These are phyloP conservation scores for Sipha maydis DNA, from an alignment of 2,888 invertebrate species.

Conservation along the genomic window DNA sequence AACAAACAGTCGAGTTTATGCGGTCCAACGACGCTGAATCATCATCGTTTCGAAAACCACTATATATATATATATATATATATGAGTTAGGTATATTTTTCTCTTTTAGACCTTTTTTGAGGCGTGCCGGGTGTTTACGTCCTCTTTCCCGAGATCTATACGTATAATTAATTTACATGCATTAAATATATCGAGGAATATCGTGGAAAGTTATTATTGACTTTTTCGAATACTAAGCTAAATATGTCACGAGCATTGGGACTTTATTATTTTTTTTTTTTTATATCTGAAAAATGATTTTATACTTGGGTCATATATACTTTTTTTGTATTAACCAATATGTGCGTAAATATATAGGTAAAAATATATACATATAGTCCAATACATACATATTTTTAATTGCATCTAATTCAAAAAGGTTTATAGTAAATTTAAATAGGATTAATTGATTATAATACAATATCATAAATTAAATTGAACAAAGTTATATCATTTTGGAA, in stretches of 20 bases:
- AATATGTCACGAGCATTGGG: background rate
- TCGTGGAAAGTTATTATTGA: background rate
- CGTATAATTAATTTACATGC: background rate
- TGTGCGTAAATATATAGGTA: background rate
- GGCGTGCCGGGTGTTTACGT: background rate
- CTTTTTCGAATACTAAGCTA: background rate
- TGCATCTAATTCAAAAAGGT: background rate
- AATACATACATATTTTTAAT: background rate
- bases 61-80: too few relatives aligned
- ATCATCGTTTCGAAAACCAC: too few relatives aligned
- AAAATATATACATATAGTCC: too few relatives aligned
- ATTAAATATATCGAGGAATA: background rate
- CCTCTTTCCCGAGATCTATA: background rate
- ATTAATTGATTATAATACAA: too few relatives aligned
- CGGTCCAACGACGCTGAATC: too few relatives aligned
- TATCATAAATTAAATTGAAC: too few relatives aligned
- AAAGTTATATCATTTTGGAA: too few relatives aligned
- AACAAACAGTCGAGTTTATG: too few relatives aligned
- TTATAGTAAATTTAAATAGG: background rate
- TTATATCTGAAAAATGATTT: background rate
- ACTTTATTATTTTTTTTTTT: background rate
- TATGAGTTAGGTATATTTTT: background rate
- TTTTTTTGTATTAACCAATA: background rate
- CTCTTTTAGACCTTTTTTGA: background rate
- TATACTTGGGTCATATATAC: background rate